Evolutionary conservation across 2,113 vertebrate species (phyloP), one percentile per base, ranked within the genome.

Genomic region (Lophochroa leadbeateri): DNA sequence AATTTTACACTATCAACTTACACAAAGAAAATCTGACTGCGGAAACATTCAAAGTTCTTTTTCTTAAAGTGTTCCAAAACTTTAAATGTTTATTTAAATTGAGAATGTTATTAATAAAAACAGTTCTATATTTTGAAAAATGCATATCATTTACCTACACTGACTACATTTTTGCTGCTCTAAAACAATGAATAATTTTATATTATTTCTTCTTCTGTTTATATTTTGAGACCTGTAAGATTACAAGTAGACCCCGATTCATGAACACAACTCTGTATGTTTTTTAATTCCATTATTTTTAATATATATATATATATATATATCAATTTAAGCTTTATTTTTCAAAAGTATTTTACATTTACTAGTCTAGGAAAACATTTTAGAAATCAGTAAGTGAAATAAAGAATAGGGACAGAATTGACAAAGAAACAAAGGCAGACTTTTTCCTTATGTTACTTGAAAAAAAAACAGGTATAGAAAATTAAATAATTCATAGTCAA

Each of bases 71-170:
- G 35, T 64, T 94, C 49, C 17, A 46, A 87, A 96, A 90, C 18
- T 49, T 72, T 53, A 74, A 86, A 80, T 84, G 78, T 69, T 94
- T 94, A 44, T 76, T 89, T 82, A 82, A 96, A 86, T 74, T 85
- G 41, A 74, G 75, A 95, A 71, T 91, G 87, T 96, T 92, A 85
- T 94, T 94, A 95, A 96, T 91, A 61, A 94, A 96, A 96, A 96
- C 82, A 95, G 31, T 61, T 76, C 47, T 49, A 7, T 57, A 60
- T 74, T 91, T 79, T 76, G 27, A 94, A 82, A 95, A 84, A 84
- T 9, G 24, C 52, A 9, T 75, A 92, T 49, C 52, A 72, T 90
- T 76, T 92, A 82, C 75, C 65, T 82, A 81, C 52, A 86, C 60
- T 65, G 68, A 82, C 50, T 95, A 71, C 4, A 67, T 55, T 94